phyloP scores from a whole-genome alignment of 2,888 invertebrate species.

The Melikaiella ostensackeni region DNA sequence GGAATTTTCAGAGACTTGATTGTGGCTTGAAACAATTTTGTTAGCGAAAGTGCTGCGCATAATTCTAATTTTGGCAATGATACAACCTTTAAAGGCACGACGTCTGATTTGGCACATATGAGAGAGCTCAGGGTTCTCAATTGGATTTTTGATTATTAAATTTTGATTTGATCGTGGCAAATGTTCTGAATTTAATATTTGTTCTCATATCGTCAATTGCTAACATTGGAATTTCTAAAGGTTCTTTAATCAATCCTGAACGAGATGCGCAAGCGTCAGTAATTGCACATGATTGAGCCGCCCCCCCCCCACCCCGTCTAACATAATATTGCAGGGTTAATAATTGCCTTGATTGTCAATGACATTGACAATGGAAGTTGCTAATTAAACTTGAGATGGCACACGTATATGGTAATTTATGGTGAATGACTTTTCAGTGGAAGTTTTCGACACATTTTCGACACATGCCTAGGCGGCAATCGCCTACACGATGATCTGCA shows the following conservation, averaged over 20 bases:
- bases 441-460: neutral
- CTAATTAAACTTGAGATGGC: neutral
- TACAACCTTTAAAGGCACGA: no score
- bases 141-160: neutral
- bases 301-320: conserved; percentile 10
- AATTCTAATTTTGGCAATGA: no score
- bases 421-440: neutral
- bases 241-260: neutral
- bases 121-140: no score
- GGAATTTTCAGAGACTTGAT: no score
- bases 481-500: neutral
- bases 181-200: neutral
- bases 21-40: no score
- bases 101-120: no score
- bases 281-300: neutral
- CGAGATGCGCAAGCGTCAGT: neutral
- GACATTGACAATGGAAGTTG: conserved; percentile 11
- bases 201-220: neutral
- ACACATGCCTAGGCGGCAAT: neutral
- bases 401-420: neutral
- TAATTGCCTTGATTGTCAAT: conserved; percentile 23
- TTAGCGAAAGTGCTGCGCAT: no score
- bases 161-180: neutral
- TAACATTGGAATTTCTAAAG: neutral
- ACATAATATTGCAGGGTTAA: neutral